Evolutionary conservation across 2,113 vertebrate species (phyloP).

Genomic region (Amia ocellicauda): DNA sequence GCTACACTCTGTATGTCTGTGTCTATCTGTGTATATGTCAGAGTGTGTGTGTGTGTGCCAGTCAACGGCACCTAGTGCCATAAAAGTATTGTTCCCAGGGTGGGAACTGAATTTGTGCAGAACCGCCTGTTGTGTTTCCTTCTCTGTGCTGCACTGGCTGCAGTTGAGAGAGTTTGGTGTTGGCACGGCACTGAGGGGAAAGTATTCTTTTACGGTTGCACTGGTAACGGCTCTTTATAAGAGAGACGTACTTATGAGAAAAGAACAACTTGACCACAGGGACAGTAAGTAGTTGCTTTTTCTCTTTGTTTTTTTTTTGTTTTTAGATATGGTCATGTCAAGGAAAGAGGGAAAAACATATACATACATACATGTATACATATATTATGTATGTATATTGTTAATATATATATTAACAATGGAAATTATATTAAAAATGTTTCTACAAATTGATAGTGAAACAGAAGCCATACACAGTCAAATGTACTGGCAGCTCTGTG

Average conservation of each 20-base stretch:
- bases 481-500: no score
- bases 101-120: neutral
- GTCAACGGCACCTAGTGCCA: neutral
- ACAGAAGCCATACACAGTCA: no score
- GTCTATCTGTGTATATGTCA: no score
- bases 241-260: conserved; percentile 17
- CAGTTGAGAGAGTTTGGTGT: conserved; percentile 31
- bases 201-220: conserved; percentile 33
- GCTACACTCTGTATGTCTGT: no score
- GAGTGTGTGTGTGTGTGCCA: neutral
- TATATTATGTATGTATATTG: no score
- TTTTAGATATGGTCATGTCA: conserved; percentile 30
- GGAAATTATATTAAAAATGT: no score
- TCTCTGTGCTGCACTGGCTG: conserved; percentile 36
- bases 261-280: conserved; percentile 22
- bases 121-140: neutral
- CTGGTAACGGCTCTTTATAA: conserved; percentile 23
- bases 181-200: conserved; percentile 43
- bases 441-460: no score
- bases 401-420: no score
- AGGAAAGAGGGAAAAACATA: conserved; percentile 26
- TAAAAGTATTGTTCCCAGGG: neutral
- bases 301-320: conserved; percentile 34
- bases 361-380: no score
- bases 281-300: conserved; percentile 19